These are phyloP conservation scores for Drosophila oshimai DNA, from an alignment of 1,140 invertebrate genomes.

Conservation along the genomic window DNA sequence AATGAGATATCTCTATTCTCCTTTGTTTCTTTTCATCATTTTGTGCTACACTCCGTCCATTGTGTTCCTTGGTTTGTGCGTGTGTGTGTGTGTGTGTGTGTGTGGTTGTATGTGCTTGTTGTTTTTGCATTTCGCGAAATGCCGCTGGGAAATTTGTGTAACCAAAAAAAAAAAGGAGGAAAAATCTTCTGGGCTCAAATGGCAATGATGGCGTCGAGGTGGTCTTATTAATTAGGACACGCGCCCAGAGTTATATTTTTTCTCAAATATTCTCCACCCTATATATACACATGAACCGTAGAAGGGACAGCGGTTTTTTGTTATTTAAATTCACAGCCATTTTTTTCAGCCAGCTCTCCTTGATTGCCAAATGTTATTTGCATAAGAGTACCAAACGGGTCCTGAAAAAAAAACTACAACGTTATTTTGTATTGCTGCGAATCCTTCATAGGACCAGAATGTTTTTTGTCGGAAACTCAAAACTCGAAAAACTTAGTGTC, in stretches of 20 bases:
- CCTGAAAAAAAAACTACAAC: neutral
- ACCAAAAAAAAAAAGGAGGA: conserved; percentile 28
- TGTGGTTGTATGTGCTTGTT: conserved; percentile 48
- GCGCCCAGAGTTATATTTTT: conserved; percentile 47
- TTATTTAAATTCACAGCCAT: conserved; percentile 70
- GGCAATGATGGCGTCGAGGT: conserved; percentile 64
- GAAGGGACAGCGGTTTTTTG: conserved; percentile 30
- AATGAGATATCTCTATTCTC: conserved; percentile 79
- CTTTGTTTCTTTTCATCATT: conserved; percentile 77
- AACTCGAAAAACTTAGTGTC: neutral
- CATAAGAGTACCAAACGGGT: conserved; percentile 45
- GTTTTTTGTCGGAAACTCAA: neutral
- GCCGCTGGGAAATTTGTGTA: conserved; percentile 71
- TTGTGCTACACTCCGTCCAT: conserved; percentile 29
- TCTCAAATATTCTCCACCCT: neutral
- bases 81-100: conserved; percentile 17
- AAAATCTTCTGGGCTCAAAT: conserved; percentile 65
- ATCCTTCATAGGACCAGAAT: neutral
- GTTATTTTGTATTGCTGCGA: neutral
- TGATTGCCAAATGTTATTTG: conserved; percentile 50
- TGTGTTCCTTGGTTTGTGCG: conserved; percentile 11
- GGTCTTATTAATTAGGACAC: conserved; percentile 74
- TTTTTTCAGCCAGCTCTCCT: conserved; percentile 21
- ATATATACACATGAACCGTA: conserved; percentile 4
- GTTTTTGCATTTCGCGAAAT: conserved; percentile 73